Percentiles rank a stretch among this genome's conserved stretches.
phyloP scores from a whole-genome alignment of 2,797 vertebrate species.

The Cyclopterus lumpus region DNA sequence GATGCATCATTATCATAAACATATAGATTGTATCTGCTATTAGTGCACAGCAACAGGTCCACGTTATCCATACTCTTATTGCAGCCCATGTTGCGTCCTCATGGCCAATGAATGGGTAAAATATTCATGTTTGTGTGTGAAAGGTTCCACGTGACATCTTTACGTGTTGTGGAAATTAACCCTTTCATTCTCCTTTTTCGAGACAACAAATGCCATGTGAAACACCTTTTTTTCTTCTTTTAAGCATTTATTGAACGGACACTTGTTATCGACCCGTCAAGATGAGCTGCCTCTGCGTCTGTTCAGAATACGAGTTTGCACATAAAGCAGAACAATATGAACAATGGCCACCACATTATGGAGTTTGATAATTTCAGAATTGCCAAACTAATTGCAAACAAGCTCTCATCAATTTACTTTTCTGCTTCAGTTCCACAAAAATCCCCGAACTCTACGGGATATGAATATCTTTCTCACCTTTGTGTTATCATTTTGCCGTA shows the following conservation, averaged over 20 bases:
- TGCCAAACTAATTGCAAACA: constrained; percentile 11
- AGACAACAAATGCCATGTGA: no score
- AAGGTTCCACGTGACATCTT: background rate
- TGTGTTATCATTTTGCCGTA: background rate
- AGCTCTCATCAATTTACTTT: constrained; percentile 20
- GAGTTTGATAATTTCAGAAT: constrained; percentile 20
- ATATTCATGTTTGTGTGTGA: background rate
- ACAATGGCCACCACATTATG: no score
- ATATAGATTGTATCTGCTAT: background rate
- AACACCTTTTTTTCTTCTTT: no score
- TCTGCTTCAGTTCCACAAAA: background rate
- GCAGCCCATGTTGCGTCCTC: background rate
- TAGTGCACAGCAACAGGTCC: no score
- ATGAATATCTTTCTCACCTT: background rate
- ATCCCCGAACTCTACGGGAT: background rate
- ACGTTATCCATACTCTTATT: background rate
- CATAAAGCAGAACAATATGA: no score
- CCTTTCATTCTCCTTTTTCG: no score
- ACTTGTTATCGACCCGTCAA: no score
- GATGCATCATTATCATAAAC: background rate
- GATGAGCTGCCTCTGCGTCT: no score
- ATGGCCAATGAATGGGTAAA: background rate
- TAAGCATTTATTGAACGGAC: no score
- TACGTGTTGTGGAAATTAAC: background rate
- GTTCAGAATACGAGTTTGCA: no score